Evolutionary conservation across 2,797 vertebrate species (phyloP).

Genomic region (Lerista edwardsae): DNA sequence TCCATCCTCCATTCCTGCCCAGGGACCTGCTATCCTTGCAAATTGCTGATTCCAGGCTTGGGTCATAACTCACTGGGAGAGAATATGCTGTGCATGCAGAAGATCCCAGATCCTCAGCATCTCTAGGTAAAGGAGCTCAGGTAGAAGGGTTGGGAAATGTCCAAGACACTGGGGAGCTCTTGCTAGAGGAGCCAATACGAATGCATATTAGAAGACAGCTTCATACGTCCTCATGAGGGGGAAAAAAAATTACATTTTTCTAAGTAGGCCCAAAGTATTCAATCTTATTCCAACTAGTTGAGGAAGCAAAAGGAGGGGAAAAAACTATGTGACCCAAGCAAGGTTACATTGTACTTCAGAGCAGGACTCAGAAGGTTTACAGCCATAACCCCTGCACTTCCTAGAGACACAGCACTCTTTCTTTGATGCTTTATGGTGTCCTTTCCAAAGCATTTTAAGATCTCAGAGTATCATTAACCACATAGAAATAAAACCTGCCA

Average conservation of each 20-base stretch:
- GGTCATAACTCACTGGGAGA: no score
- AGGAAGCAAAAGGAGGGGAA: not conserved
- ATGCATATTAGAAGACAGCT: no score
- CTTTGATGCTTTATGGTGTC: not conserved
- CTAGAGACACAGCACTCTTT: conserved; percentile 1
- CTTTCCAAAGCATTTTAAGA: conserved; percentile 20
- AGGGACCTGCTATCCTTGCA: not conserved
- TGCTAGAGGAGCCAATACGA: no score
- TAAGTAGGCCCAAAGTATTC: not conserved
- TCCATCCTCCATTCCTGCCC: not conserved
- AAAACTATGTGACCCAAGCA: not conserved
- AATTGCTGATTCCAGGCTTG: not conserved
- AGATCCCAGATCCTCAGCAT: no score
- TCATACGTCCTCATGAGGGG: not conserved
- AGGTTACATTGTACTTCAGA: conserved; percentile 15
- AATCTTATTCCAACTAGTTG: not conserved
- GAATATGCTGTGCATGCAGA: no score
- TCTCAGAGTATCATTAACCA: conserved; percentile 15
- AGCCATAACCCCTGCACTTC: not conserved
- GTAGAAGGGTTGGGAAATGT: no score
- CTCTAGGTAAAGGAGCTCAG: no score
- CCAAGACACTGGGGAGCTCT: no score
- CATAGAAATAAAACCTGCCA: conserved; percentile 12
- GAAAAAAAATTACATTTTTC: not conserved
- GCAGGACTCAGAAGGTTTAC: not conserved